phyloP scores from a whole-genome alignment of 2,797 vertebrate genomes.

The Semaprochilodus insignis region DNA sequence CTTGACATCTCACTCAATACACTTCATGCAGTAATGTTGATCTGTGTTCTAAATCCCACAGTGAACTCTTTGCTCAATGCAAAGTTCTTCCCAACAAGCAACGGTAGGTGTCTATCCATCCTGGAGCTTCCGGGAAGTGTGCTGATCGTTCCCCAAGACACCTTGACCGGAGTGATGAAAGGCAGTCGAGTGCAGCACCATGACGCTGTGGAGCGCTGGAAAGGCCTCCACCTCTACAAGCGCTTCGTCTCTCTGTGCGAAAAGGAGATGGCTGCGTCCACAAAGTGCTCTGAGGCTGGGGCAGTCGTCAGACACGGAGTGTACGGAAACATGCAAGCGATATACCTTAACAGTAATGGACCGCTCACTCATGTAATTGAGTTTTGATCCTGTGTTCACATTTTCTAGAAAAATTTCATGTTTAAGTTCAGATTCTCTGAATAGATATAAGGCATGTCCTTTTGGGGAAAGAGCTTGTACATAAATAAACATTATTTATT shows the following conservation, averaged over 20 bases:
- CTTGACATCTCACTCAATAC: neutral
- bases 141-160: slow-evolving; percentile 88
- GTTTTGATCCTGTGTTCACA: slow-evolving; percentile 75
- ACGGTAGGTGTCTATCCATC: slow-evolving; percentile 76
- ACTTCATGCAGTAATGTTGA: neutral
- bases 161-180: slow-evolving; percentile 80
- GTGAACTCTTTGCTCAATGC: slow-evolving; percentile 82
- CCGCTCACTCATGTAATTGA: slow-evolving; percentile 87
- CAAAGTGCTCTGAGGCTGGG: slow-evolving; percentile 74
- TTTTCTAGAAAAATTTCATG: neutral
- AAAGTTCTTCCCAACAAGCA: slow-evolving; percentile 82
- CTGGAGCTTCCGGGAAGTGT: slow-evolving; percentile 86
- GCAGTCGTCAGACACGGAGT: slow-evolving; percentile 80
- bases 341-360: slow-evolving; percentile 83
- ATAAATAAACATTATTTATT: neutral
- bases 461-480: neutral
- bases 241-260: slow-evolving; percentile 82
- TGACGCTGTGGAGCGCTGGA: slow-evolving; percentile 76
- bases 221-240: slow-evolving; percentile 83
- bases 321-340: slow-evolving; percentile 87
- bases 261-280: slow-evolving; percentile 74
- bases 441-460: neutral
- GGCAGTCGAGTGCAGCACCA: slow-evolving; percentile 80
- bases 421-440: neutral
- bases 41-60: slow-evolving; percentile 58